Percentiles rank a stretch among this genome's conserved stretches.
phyloP scores from a whole-genome alignment of 2,888 invertebrate genomes.

The Patella ulyssiponensis region DNA sequence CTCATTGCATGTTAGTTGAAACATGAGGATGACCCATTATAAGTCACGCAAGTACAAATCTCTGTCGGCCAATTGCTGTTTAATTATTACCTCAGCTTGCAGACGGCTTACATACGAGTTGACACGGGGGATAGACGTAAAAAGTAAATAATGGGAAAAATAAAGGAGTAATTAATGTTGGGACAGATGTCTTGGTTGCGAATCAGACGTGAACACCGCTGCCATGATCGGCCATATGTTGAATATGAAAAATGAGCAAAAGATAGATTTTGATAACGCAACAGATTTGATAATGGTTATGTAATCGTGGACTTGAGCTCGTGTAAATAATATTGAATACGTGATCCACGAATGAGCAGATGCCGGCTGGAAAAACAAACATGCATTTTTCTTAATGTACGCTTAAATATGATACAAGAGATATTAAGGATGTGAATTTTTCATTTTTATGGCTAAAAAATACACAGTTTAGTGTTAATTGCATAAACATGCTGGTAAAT shows the following conservation, averaged over 20 bases:
- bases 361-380: neutral
- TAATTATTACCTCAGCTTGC: slow-evolving; percentile 6
- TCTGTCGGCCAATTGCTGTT: neutral
- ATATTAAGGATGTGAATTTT: slow-evolving; percentile 4
- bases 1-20: neutral
- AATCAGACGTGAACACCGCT: neutral
- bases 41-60: slow-evolving; percentile 12
- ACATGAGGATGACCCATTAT: neutral
- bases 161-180: neutral
- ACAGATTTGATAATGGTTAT: slow-evolving; percentile 4
- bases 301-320: neutral
- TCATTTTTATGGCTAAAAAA: slow-evolving; percentile 1
- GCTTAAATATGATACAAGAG: neutral
- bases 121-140: neutral
- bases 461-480: neutral
- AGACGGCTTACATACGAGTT: neutral
- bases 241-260: slow-evolving; percentile 3
- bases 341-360: too few relatives aligned
- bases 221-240: slow-evolving; percentile 11
- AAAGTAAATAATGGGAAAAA: slow-evolving; percentile 3
- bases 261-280: neutral
- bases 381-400: neutral
- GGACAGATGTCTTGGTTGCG: slow-evolving; percentile 5
- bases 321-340: neutral
- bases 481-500: too few relatives aligned